These are phyloP conservation scores for Cygnus atratus DNA, from an alignment of 2,113 vertebrate species.

Conservation along the genomic window DNA sequence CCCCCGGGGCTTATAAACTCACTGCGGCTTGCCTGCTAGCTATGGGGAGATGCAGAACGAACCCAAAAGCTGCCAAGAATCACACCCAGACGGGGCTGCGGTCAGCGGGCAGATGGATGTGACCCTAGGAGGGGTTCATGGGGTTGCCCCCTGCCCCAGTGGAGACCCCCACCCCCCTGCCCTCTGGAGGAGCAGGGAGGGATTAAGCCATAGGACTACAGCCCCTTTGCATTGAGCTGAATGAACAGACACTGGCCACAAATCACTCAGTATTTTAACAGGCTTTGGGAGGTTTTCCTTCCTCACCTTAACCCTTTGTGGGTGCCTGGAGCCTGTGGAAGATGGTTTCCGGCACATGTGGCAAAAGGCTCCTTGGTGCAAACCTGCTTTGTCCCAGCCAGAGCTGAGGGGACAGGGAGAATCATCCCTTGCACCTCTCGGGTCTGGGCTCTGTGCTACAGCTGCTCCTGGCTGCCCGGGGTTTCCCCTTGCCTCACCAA, in stretches of 20 bases:
- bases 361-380: rapidly evolving
- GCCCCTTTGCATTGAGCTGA: rapidly evolving
- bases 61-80: constrained; percentile 24
- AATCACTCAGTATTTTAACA: background rate
- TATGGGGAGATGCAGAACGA: constrained; percentile 6
- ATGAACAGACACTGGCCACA: background rate
- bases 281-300: background rate
- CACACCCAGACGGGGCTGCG: background rate
- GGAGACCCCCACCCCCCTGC: background rate
- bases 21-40: background rate
- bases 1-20: background rate
- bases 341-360: background rate
- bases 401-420: background rate
- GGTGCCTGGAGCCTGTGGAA: background rate
- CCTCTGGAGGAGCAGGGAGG: background rate
- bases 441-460: background rate
- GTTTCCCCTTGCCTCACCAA: background rate
- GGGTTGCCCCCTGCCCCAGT: background rate
- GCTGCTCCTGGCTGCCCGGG: rapidly evolving
- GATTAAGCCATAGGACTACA: background rate
- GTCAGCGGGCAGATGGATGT: background rate
- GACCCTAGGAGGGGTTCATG: background rate
- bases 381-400: background rate
- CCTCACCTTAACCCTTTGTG: background rate
- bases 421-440: background rate